Percentiles rank a stretch among this genome's conserved stretches.
phyloP scores from a whole-genome alignment of 2,113 vertebrate species.

The Chloropsis cyanopogon region DNA sequence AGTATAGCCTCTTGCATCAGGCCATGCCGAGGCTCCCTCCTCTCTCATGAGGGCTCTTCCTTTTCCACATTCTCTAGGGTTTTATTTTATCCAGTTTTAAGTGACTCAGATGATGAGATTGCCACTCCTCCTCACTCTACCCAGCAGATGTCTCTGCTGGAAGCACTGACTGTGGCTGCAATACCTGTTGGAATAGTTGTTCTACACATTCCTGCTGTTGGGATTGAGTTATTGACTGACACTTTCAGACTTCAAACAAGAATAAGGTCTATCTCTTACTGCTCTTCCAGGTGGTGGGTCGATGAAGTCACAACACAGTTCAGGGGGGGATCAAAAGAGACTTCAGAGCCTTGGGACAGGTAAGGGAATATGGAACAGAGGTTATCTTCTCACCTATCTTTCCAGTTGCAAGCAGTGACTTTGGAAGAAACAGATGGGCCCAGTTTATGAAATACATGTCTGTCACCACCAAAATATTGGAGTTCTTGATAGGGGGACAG shows the following conservation, averaged over 20 bases:
- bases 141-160: not conserved
- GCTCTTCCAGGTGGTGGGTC: fast-evolving
- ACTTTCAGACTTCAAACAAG: not conserved
- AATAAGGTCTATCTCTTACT: not conserved
- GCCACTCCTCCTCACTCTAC: not conserved
- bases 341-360: not conserved
- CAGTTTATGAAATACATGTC: not conserved
- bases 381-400: not conserved
- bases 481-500: not conserved
- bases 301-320: not conserved
- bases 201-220: not conserved
- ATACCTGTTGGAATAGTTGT: not conserved
- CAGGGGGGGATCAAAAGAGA: not conserved
- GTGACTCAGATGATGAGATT: not conserved
- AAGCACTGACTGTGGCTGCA: not conserved
- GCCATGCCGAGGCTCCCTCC: not conserved
- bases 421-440: not conserved
- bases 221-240: not conserved
- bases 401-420: not conserved
- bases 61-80: not conserved
- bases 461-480: not conserved
- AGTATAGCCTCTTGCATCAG: not conserved
- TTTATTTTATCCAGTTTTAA: not conserved
- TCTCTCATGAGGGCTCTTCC: not conserved
- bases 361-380: not conserved